Evolutionary conservation across 2,888 invertebrate genomes (phyloP).

Genomic region (Formica aserva): DNA sequence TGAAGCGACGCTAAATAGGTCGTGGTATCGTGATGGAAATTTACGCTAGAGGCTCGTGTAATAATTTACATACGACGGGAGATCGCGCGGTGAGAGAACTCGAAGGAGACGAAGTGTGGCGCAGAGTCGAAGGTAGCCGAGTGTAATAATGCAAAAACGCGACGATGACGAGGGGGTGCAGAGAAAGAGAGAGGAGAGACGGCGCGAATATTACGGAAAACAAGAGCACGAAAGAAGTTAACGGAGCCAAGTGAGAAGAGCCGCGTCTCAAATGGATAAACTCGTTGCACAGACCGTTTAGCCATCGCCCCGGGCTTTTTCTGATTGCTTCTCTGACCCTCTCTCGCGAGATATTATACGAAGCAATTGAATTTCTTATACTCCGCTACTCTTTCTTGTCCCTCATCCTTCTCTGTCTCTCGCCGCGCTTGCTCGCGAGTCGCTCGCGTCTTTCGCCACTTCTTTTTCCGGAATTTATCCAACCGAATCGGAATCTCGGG

Average conservation of each 20-base stretch:
- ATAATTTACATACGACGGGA: constrained; percentile 47
- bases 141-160: constrained; percentile 65
- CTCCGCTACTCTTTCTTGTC: constrained; percentile 56
- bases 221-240: constrained; percentile 53
- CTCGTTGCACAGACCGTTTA: constrained; percentile 77
- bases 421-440: not conserved
- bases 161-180: constrained; percentile 32
- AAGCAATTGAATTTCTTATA: constrained; percentile 79
- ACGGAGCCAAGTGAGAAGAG: constrained; percentile 53
- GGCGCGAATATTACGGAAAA: constrained; percentile 65
- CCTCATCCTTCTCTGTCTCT: constrained; percentile 23
- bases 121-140: constrained; percentile 24
- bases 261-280: constrained; percentile 70
- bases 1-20: constrained; percentile 35
- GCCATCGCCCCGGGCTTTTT: constrained; percentile 76
- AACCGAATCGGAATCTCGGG: constrained; percentile 63
- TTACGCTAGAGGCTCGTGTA: constrained; percentile 41
- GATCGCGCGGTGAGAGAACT: not conserved
- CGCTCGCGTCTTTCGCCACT: constrained; percentile 19
- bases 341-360: constrained; percentile 76
- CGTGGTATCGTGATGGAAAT: constrained; percentile 44
- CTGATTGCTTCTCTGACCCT: constrained; percentile 75
- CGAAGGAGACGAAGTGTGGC: constrained; percentile 5
- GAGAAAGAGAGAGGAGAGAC: not conserved
- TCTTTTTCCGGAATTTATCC: constrained; percentile 59